Evolutionary conservation across 2,888 invertebrate genomes (phyloP), one percentile per base, ranked within the genome.

Genomic region (Chrysomela aeneicollis): DNA sequence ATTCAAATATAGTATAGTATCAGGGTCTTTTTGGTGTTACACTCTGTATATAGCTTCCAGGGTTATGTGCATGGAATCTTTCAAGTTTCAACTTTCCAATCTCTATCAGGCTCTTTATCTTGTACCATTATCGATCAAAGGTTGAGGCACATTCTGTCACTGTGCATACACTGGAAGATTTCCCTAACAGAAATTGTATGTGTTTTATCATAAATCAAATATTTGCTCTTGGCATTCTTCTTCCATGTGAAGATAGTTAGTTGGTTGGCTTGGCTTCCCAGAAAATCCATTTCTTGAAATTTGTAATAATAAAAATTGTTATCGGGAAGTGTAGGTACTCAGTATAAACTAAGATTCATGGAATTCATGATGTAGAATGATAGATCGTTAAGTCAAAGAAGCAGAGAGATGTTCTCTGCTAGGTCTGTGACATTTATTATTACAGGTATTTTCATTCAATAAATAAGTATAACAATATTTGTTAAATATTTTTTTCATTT

Each of bases 161-260:
- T 46, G 6, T 26, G 26, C 32, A 46, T 21, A 30, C 57, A 51
- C 53, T 53, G 58, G 52, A 53, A 47, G 50, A 49, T 52, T 59
- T 49, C 22, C 52, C 52, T 18, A 53, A 59, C 32, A 19, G 19
- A 49, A 59, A 53, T 50, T 53, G 19, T 32, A 59, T 61, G 18
- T 55, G 51, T 12, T 49, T 67, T 69, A 71, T 71, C 69, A 59
- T 52, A 66, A 58, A 55, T 66, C 46, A 66, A 71, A 71, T 71
- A 71, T 69, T 71, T 67, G 57, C 51, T 63, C 61, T 57, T 67
- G 61, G 59, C 68, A 68, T 70, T 46, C 57, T 30, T 22, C 26
- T 9, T 57, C 46, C 57, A 57, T 57, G 46, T 46, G 57, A 57
- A 57, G 26, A 18, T 19, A 46, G 22, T 26, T 47, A 18, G 42